These are phyloP conservation scores for Umimayanthus chanpuru DNA, from an alignment of 92 coral and sea anemone genomes.

Conservation along the genomic window DNA sequence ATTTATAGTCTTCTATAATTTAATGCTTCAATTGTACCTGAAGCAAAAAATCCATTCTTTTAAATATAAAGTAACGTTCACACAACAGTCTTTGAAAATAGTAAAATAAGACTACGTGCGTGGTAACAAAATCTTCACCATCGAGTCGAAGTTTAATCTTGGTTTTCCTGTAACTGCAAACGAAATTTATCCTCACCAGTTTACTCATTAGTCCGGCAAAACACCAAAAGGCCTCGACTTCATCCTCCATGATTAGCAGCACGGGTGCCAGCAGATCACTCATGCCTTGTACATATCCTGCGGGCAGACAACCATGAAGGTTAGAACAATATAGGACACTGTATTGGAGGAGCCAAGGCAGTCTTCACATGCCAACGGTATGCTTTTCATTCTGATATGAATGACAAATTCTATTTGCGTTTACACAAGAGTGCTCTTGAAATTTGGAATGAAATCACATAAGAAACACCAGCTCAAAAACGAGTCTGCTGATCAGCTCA, in stretches of 20 bases:
- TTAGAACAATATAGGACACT: neutral
- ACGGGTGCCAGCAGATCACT: slow-evolving; percentile 96
- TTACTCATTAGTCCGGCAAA: slow-evolving; percentile 89
- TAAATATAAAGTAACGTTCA: too few species aligned
- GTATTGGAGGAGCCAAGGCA: neutral
- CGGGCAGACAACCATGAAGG: neutral
- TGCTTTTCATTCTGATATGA: neutral
- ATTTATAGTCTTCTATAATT: too few species aligned
- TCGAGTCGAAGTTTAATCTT: too few species aligned
- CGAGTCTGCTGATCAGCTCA: neutral
- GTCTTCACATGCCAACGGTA: neutral
- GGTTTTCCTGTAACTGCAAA: neutral
- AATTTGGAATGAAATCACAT: neutral
- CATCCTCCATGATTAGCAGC: slow-evolving; percentile 83
- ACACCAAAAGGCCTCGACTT: slow-evolving; percentile 97
- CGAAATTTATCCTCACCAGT: slow-evolving; percentile 56
- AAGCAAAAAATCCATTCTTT: too few species aligned
- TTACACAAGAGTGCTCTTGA: neutral
- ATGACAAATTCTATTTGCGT: neutral
- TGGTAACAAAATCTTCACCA: too few species aligned
- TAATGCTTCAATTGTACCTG: too few species aligned
- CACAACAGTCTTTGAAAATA: too few species aligned
- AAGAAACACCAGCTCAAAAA: neutral
- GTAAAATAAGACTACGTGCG: too few species aligned
- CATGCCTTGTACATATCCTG: slow-evolving; percentile 99